These are phyloP conservation scores for Sarcophaga bullata DNA, from an alignment of 1,140 invertebrate genomes.

Conservation along the genomic window DNA sequence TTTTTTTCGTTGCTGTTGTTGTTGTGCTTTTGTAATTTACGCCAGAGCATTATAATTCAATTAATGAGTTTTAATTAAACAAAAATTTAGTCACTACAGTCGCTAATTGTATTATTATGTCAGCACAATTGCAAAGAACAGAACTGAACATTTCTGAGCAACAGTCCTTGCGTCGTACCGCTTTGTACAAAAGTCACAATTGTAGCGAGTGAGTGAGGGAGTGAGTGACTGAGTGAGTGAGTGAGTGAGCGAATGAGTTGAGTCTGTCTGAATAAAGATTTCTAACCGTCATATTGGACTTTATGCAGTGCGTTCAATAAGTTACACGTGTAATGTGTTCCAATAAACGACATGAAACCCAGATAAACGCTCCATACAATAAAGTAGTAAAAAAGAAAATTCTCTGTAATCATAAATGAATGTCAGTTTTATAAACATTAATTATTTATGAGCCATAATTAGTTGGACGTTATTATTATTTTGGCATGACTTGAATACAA, in stretches of 20 bases:
- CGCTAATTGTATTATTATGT: slow-evolving; percentile 29
- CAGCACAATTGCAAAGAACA: background rate
- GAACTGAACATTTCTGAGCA: background rate
- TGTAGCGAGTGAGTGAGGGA: no score
- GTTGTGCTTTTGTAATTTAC: slow-evolving; percentile 9
- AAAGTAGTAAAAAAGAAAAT: background rate
- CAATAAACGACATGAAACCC: no score
- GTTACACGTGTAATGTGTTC: no score
- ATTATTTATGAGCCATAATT: background rate
- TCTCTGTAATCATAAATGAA: background rate
- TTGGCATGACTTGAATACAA: no score
- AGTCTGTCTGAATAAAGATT: no score
- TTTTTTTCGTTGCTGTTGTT: background rate
- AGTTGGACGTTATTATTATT: background rate
- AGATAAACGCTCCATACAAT: no score
- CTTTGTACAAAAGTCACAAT: no score
- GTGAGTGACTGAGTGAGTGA: no score
- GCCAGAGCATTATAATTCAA: slow-evolving; percentile 37
- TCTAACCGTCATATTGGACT: no score
- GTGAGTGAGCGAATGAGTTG: no score
- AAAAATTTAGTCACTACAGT: slow-evolving; percentile 33
- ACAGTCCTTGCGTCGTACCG: background rate
- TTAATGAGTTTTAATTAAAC: slow-evolving; percentile 40
- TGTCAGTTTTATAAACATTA: background rate
- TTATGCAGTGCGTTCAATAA: no score